Evolutionary conservation across 2,797 vertebrate species (phyloP), one percentile per base, ranked within the genome.

Genomic region (Acomys russatus): DNA sequence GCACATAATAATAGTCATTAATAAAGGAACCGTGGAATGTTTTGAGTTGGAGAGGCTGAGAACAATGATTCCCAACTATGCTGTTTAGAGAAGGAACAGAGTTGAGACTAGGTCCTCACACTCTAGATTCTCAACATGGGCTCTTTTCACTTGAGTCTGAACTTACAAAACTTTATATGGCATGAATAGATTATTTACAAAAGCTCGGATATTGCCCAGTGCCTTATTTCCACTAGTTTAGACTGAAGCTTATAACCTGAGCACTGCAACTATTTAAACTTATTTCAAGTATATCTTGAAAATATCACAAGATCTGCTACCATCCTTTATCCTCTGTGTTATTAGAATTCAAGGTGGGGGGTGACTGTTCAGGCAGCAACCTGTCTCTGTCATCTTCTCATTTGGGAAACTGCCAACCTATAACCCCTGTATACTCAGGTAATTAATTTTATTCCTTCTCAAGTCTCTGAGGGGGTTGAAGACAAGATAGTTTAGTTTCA

Each of bases 211-310:
- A 91, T 9, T 85, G 5, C 2, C 28, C 6, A 85, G 63, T 3
- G 10, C 54, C 11, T n/a, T 94, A 66, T 35, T 91, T 77, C 22
- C 44, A 25, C 61, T 78, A 70, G 25, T 84, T 17, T 18, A 94
- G 33, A 49, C 14, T 70, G 20, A 92, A 20, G 77, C 74, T 35
- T 83, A 18, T 30, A 38, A 79, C 6, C 74, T 63, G 63, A 73
- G 4, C 14, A 84, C 22, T 93, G 56, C 0, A 93, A 33, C 85
- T 51, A 63, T 44, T 90, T 28, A 96, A 70, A 38, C 9, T 49
- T 49, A 61, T 74, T 20, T 49, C 30, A 96, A 59, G 25, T 59
- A 79, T 84, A 93, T 25, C 11, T 28, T 94, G 54, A 96, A 94
- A 93, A 5, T 15, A 95, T 64, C 2, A n/a, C 20, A 93, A 11